phyloP scores from a whole-genome alignment of 2,113 vertebrate species.

The Galemys pyrenaicus region DNA sequence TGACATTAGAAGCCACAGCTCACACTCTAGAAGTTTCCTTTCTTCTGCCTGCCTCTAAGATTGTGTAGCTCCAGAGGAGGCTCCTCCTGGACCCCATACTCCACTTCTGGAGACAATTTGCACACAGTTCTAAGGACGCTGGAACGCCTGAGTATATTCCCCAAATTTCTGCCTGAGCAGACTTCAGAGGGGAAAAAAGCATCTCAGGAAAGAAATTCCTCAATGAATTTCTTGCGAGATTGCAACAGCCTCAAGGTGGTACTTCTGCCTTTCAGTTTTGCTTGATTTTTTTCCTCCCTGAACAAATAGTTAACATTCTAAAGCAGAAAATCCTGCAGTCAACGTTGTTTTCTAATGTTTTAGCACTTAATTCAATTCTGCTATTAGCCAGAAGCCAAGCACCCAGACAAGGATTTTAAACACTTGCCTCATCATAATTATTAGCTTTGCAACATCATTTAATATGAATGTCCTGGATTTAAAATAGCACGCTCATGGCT shows the following conservation, averaged over 20 bases:
- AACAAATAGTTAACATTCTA: background rate
- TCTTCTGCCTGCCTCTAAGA: background rate
- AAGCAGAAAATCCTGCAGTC: background rate
- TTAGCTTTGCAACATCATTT: background rate
- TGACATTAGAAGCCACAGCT: background rate
- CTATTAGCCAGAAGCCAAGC: background rate
- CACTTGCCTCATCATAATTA: background rate
- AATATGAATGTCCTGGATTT: background rate
- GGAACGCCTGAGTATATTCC: background rate
- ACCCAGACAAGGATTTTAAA: background rate
- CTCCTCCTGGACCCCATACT: background rate
- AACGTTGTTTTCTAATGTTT: background rate
- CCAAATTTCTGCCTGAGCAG: background rate
- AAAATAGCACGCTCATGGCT: background rate
- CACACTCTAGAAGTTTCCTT: background rate
- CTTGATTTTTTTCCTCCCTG: background rate
- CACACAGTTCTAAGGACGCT: background rate
- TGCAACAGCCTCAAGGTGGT: background rate
- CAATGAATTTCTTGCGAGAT: background rate
- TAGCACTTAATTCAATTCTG: background rate
- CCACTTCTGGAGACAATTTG: background rate
- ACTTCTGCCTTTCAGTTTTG: background rate
- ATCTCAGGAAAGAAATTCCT: background rate
- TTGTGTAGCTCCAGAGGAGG: background rate
- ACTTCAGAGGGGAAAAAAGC: background rate